These are phyloP conservation scores for Laspeyria flexula DNA, from an alignment of 2,888 invertebrate species.

Conservation along the genomic window DNA sequence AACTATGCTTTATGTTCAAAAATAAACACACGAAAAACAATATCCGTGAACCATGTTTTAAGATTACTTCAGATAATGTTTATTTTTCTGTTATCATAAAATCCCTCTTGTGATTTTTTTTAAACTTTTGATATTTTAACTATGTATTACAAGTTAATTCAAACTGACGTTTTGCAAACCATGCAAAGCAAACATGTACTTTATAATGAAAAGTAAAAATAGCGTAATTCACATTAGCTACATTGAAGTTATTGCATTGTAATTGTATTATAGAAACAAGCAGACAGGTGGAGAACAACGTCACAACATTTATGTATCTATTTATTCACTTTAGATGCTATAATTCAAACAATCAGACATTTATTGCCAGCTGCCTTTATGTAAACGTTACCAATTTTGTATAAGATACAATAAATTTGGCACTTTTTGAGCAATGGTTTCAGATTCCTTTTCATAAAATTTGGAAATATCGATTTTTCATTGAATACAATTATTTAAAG, in stretches of 20 bases:
- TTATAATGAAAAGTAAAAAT: not conserved
- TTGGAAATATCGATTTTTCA: conserved; percentile 4
- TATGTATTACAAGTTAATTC: no score
- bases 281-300: conserved; percentile 8
- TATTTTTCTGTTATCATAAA: no score
- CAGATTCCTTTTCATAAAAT: conserved; percentile 18
- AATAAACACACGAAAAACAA: no score
- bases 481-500: conserved; percentile 3
- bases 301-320: conserved; percentile 4
- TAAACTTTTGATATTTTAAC: no score
- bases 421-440: conserved; percentile 56
- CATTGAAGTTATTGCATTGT: conserved; percentile 4
- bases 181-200: not conserved
- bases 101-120: no score
- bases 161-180: not conserved
- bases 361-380: conserved; percentile 36
- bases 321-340: conserved; percentile 13
- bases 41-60: no score
- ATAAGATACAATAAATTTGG: conserved; percentile 45
- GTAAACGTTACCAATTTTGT: conserved; percentile 25
- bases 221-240: not conserved
- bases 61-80: no score
- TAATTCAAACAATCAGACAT: conserved; percentile 24
- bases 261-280: conserved; percentile 1
- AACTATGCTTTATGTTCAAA: no score